These are phyloP conservation scores for Terebella lapidaria DNA, from an alignment of 2,888 invertebrate species.

Conservation along the genomic window DNA sequence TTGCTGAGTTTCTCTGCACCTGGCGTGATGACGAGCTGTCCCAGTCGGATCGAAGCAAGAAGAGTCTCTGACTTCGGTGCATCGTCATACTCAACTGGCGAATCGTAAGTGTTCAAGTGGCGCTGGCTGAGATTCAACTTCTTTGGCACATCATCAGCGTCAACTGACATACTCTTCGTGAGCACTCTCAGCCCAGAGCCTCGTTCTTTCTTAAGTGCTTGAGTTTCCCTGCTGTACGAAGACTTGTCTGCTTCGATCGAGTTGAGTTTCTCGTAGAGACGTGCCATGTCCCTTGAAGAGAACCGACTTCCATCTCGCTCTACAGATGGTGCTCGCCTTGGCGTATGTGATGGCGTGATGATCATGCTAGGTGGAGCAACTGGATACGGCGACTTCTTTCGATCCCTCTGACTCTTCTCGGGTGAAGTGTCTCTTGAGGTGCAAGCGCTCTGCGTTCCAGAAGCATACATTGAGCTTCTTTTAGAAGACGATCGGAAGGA, in stretches of 20 bases:
- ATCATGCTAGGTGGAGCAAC: constrained; percentile 43
- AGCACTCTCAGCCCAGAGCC: constrained; percentile 11
- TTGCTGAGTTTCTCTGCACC: constrained; percentile 8
- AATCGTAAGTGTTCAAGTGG: background rate
- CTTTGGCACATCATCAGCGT: constrained; percentile 1
- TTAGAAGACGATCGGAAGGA: constrained; percentile 5
- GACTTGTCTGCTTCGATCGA: constrained; percentile 16
- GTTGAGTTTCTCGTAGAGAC: constrained; percentile 23
- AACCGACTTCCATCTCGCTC: constrained; percentile 12
- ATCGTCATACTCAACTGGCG: constrained; percentile 14
- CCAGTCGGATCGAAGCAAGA: constrained; percentile 16
- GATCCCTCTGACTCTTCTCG: constrained; percentile 13
- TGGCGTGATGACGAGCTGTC: constrained; percentile 15
- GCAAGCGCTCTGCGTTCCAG: constrained; percentile 34
- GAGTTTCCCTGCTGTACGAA: background rate
- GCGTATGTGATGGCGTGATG: constrained; percentile 33
- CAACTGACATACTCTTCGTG: constrained; percentile 19
- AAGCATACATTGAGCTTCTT: constrained; percentile 26
- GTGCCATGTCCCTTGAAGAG: constrained; percentile 14
- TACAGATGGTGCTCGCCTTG: constrained; percentile 19
- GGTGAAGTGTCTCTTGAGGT: constrained; percentile 32
- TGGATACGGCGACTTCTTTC: constrained; percentile 29
- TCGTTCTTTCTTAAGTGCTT: constrained; percentile 11
- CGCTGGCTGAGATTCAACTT: background rate
- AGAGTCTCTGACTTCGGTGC: constrained; percentile 20